Evolutionary conservation across 2,113 vertebrate genomes (phyloP).

Genomic region (Daubentonia madagascariensis): DNA sequence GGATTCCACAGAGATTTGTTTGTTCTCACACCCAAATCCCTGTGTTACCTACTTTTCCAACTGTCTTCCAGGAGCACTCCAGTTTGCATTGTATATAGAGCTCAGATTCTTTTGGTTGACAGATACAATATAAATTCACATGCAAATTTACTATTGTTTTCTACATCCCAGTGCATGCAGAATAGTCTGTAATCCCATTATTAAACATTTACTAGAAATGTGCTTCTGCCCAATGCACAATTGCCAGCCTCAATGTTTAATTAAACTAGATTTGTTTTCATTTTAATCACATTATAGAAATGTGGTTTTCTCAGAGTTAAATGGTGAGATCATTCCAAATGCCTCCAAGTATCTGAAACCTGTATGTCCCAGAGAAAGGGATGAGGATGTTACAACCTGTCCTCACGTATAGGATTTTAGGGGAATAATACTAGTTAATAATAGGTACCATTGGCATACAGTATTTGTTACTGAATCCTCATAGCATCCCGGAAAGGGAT

Average conservation of each 20-base stretch:
- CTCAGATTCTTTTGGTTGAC: not conserved
- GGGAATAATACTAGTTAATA: not conserved
- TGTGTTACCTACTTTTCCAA: not conserved
- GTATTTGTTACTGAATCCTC: not conserved
- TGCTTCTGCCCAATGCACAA: constrained; percentile 10
- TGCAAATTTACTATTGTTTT: constrained; percentile 41
- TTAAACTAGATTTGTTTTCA: constrained; percentile 62
- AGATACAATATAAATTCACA: constrained; percentile 28
- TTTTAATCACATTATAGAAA: constrained; percentile 36
- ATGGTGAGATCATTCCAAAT: constrained; percentile 44
- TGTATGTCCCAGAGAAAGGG: not conserved
- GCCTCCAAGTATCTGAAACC: not conserved
- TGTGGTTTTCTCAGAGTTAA: constrained; percentile 24
- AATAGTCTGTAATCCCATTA: constrained; percentile 32
- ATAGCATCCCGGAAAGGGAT: not conserved
- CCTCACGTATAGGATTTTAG: not conserved
- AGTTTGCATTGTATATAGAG: not conserved
- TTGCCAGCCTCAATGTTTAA: constrained; percentile 46
- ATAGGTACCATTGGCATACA: not conserved
- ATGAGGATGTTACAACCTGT: not conserved
- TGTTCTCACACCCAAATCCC: not conserved
- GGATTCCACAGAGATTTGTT: not conserved
- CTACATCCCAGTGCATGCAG: not conserved
- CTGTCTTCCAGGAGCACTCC: not conserved
- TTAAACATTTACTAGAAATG: constrained; percentile 53